Evolutionary conservation across 2,888 invertebrate genomes (phyloP), one percentile per base, ranked within the genome.

Genomic region (Drosophila monieri): DNA sequence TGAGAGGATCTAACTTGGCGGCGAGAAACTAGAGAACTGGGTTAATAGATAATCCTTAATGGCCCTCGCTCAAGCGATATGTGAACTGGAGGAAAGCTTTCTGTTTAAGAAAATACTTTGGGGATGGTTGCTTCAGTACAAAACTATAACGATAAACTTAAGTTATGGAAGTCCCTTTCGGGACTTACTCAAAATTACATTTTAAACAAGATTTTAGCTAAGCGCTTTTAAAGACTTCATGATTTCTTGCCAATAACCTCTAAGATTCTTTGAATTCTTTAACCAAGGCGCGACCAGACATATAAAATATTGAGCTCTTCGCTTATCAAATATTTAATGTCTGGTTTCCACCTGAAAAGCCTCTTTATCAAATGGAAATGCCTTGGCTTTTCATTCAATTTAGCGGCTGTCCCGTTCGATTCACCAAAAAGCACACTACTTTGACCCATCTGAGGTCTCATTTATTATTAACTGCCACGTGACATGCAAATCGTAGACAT

Each of bases 401-500:
- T 14, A 27, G 18, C 46, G 46, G n/a, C 27, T 21, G 47, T 21
- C 47, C 25, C 10, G 15, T 44, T 44, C 53, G 25, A 27, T 44
- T 41, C 14, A 15, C 39, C 39, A 14, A 41, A 15, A 14, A 41
- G 27, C 18, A 44, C 44, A 18, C 30, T 23, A 14, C 59, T 30
- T 52, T 25, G 14, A 43, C 53, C 60, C 37, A 37, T 18, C 15
- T 39, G 44, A 30, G 27, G 14, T 32, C 35, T 52, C 52, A 64
- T 53, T 5, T n/a, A 49, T 56, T 55, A 55, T 66, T 53, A 75
- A 80, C 52, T 68, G 56, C 54, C 70, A 66, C 70, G 56, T 75
- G 65, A 14, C 80, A 81, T 78, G 85, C 79, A 81, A 85, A 81
- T 77, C 47, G 39, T 30, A 25, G 37, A n/a, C 23, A 14, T 49